Evolutionary conservation across 53 echinoderm and acorn worm genomes (phyloP).

Genomic region (Apostichopus leukothele): DNA sequence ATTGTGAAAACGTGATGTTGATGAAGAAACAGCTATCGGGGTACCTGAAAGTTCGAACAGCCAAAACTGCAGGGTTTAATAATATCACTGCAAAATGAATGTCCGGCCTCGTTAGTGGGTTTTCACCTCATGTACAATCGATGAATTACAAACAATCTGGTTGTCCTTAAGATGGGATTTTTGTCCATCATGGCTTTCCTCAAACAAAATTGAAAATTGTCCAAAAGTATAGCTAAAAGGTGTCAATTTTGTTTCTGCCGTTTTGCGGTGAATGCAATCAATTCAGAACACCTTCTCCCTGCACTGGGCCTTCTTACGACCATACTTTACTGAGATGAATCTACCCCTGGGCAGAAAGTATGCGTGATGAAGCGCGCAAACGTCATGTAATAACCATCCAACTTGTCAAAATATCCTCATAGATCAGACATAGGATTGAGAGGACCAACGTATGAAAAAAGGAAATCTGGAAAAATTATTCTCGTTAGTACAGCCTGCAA

Average conservation of each 20-base stretch:
- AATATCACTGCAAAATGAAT: not conserved
- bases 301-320: not conserved
- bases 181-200: not conserved
- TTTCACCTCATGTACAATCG: not conserved
- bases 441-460: not conserved
- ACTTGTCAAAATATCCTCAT: slow-evolving; percentile 2
- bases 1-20: too few species aligned
- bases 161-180: not conserved
- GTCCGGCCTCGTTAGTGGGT: not conserved
- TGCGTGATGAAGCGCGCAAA: slow-evolving; percentile 5
- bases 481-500: too few species aligned
- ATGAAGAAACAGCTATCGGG: too few species aligned
- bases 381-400: not conserved
- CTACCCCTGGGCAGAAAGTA: not conserved
- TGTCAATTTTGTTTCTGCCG: too few species aligned
- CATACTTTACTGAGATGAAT: not conserved
- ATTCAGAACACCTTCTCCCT: not conserved
- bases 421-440: not conserved
- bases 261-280: too few species aligned
- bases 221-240: too few species aligned
- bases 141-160: not conserved
- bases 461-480: too few species aligned
- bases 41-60: too few species aligned
- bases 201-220: too few species aligned
- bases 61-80: too few species aligned